Base-by-base conservation (phyloP, 1,140 invertebrate species). In the Calliphora vicina region DNA sequence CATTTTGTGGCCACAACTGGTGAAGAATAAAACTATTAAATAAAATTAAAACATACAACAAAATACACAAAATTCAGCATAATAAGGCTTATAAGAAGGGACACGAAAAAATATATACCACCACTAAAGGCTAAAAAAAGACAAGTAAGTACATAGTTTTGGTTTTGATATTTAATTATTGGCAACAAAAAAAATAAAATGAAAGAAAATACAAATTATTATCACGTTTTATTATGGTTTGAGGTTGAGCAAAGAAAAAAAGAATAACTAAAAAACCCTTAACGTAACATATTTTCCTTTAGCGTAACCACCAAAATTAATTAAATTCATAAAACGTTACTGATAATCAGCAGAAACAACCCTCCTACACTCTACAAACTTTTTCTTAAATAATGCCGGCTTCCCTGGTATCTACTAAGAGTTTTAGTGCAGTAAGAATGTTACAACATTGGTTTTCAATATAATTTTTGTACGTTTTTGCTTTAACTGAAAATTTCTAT, bases 251-350 rank as follows among this genome's bases (percentile, higher is more conserved):
- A 71, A 71, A 25, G 20, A 2, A 35, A 35, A 35, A 35, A 35
- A 35, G 29, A 35, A 35, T 8, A 35, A 35, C 29, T 35, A 35
- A 25, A 71, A 71, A 74, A 50, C 45, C 45, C 42, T 2, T 35
- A 35, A 35, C 29, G 29, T 35, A 78, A 10, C 26, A 78, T 78
- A 78, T 20, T 78, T 43, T 0, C 74, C 35, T 43, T 43, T 20
- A 78, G 43, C 35, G 35, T 9, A 78, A 78, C 74, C 74, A 78
- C 74, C 35, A 78, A 78, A 78, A 78, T 78, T 78, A 78, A 78
- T 78, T 78, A 78, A 78, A 78, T 78, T 78, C 74, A 78, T 78
- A 78, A 74, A 25, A 35, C n/a, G 74, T 43, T 78, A 43, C n/a
- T 20, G 73, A 35, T 35, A 76, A 76, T 76, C 61, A 67, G 10